Percentiles rank a stretch among this genome's conserved stretches.
These are phyloP conservation scores for Apostichopus parvimensis DNA, from an alignment of 35 echinoderm and acorn worm genomes.

Conservation along the genomic window DNA sequence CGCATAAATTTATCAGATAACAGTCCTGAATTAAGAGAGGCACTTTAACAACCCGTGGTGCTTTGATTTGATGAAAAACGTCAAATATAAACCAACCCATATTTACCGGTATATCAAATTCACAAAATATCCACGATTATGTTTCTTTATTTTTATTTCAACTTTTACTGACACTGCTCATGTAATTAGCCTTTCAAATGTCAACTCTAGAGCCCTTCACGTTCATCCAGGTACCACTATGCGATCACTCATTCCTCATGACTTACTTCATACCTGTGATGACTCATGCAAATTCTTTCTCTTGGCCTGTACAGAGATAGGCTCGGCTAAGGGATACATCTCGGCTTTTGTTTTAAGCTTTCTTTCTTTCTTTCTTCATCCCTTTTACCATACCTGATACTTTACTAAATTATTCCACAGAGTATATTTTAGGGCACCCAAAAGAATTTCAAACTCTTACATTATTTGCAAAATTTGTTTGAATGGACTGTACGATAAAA, in stretches of 20 bases:
- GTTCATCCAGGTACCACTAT: background rate
- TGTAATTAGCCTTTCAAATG: background rate
- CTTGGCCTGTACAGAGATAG: background rate
- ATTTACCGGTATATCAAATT: background rate
- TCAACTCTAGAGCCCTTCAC: background rate
- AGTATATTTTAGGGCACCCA: background rate
- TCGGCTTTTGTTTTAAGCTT: background rate
- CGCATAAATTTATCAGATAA: too few relatives aligned
- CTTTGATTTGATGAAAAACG: too few relatives aligned
- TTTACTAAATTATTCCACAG: background rate
- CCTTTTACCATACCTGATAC: background rate
- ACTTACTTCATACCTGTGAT: background rate
- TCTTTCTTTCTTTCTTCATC: background rate
- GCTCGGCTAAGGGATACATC: background rate
- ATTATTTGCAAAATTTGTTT: background rate
- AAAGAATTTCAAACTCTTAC: background rate
- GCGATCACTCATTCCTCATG: background rate
- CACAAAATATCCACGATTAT: background rate
- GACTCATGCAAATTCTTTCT: conserved; percentile 13
- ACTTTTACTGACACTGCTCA: background rate
- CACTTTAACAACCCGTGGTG: too few relatives aligned
- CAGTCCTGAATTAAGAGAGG: too few relatives aligned
- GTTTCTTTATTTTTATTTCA: background rate
- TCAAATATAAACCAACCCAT: too few relatives aligned
- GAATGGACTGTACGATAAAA: background rate